A percentile compares a stretch with the other conserved stretches of the same genome.
These are phyloP conservation scores for Siniperca knerii DNA, from an alignment of 2,113 vertebrate genomes.

Conservation along the genomic window DNA sequence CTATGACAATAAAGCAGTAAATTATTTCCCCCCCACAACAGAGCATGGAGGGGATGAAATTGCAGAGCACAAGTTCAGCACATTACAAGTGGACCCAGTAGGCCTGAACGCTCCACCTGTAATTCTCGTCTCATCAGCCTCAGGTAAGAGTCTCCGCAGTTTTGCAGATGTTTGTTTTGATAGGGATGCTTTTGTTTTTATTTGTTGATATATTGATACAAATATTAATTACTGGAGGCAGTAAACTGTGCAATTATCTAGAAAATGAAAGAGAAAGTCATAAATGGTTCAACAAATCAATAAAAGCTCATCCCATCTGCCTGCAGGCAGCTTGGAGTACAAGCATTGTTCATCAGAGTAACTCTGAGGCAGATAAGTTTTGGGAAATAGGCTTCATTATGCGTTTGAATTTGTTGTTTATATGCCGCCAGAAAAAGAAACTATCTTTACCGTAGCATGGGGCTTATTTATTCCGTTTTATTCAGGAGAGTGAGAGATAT, in stretches of 20 bases:
- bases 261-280: constrained; percentile 16
- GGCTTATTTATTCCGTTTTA: constrained; percentile 14
- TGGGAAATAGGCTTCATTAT: constrained; percentile 21
- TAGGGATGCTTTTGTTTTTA: constrained; percentile 12
- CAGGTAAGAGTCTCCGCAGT: constrained; percentile 71
- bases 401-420: constrained; percentile 13
- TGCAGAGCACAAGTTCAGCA: constrained; percentile 71
- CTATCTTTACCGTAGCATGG: not conserved
- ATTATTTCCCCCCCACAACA: constrained; percentile 39
- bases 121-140: constrained; percentile 54
- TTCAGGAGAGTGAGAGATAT: constrained; percentile 41
- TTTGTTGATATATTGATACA: not conserved
- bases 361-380: constrained; percentile 50
- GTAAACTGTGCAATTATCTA: not conserved
- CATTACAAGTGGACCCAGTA: constrained; percentile 66
- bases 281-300: constrained; percentile 26
- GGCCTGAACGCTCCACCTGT: constrained; percentile 72
- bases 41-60: constrained; percentile 61
- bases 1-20: constrained; percentile 64
- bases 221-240: not conserved
- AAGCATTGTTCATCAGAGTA: constrained; percentile 39
- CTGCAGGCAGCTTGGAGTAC: not conserved
- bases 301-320: constrained; percentile 13
- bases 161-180: constrained; percentile 39
- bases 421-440: not conserved